Base-by-base conservation (phyloP, 2,113 vertebrate genomes). In the Dunckerocampus dactyliophorus region DNA sequence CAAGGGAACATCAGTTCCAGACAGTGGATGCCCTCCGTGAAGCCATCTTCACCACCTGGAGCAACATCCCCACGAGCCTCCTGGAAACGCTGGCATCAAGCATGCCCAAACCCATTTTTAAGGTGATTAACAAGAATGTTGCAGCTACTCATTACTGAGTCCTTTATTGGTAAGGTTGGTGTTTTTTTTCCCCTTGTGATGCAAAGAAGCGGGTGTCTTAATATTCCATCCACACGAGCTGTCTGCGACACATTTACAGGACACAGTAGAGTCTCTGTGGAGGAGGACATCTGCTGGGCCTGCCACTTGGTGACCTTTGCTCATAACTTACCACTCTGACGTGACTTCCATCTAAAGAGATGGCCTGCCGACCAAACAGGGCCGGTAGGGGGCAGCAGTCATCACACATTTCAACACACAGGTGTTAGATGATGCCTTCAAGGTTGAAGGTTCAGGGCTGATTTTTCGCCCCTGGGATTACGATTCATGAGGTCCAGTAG, bases 331-430 rank as follows among this genome's bases (percentile, higher is more conserved):
- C 2, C 17, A 17, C 37, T 46, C 13, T 20, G 19, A 60, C 19
- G 16, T 51, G 62, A 65, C 48, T 19, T 6, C 49, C 49, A 24
- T 60, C 43, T 17, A 6, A 47, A 19, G 21, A 9, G 42, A 59
- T 21, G 2, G 24, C 10, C 46, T 42, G 24, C 53, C 6, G 1
- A 9, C 19, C 6, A 3, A 0, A 0, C 59, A 46, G 5, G 62
- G 19, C 76, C 83, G 66, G 43, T 39, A 83, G 85, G 63, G 68
- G 81, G 76, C 70, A 75, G 70, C 66, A 78, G 58, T 48, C 19
- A n/a, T 45, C 37, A 46, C 62, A 1, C 43, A 43, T 68, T 51
- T 4, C 1, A 50, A 31, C 28, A 1, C 9, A 22, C 14, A 13
- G 0, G 20, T 1, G 6, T 43, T 6, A 3, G 39, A 54, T 37